These are phyloP conservation scores for Perca schrenkii DNA, from an alignment of 2,113 vertebrate genomes.

Conservation along the genomic window DNA sequence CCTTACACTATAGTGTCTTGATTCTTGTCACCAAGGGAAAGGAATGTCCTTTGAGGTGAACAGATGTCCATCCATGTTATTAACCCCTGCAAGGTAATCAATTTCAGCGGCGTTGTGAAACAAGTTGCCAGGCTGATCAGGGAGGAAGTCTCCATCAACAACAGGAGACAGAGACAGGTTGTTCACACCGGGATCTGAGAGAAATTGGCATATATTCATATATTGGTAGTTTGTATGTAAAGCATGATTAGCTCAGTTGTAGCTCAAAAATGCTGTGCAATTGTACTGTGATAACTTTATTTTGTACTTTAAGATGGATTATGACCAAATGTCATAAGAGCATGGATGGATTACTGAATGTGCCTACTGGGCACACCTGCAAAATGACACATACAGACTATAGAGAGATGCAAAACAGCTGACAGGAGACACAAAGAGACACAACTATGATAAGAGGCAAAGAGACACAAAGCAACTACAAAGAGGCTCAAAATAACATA, in stretches of 20 bases:
- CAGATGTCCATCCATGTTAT: conserved; percentile 90
- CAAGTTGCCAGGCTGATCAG: conserved; percentile 84
- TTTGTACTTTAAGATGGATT: neutral
- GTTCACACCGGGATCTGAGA: conserved; percentile 81
- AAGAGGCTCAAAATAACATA: no score
- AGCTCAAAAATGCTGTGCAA: neutral
- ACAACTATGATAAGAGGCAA: no score
- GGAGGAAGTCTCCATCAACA: conserved; percentile 90
- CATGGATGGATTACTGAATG: no score
- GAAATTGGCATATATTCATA: neutral
- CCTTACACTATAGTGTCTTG: conserved; percentile 37
- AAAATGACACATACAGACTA: no score
- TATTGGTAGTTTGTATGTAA: neutral
- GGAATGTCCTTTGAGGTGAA: conserved; percentile 85
- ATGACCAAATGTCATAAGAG: neutral
- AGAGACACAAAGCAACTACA: no score
- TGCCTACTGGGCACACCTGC: no score
- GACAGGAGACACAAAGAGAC: no score
- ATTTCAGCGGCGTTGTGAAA: conserved; percentile 87
- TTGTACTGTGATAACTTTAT: neutral
- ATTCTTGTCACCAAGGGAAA: conserved; percentile 74
- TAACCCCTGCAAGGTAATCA: conserved; percentile 88
- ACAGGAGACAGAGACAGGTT: conserved; percentile 84
- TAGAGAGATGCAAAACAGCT: no score
- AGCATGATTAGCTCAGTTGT: neutral